phyloP scores from a whole-genome alignment of 2,113 vertebrate species.

The Prionailurus bengalensis region DNA sequence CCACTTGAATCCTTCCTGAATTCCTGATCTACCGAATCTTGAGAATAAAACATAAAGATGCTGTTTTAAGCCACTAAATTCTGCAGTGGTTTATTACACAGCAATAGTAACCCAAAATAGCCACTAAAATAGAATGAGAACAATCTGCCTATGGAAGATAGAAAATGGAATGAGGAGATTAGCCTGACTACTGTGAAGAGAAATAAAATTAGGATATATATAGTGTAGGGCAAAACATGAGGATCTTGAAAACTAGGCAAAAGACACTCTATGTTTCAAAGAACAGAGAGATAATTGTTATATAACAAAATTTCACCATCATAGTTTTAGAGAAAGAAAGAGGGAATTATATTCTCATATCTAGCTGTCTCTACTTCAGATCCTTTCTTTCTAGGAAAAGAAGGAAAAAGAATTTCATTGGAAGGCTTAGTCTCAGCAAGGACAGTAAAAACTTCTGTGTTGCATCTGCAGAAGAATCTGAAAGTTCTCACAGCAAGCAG shows the following conservation, averaged over 20 bases:
- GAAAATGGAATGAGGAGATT: neutral
- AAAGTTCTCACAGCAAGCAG: constrained; percentile 17
- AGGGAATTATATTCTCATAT: neutral
- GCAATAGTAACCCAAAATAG: constrained; percentile 18
- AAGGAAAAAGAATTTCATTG: neutral
- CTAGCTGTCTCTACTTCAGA: constrained; percentile 7
- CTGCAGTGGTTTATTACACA: neutral
- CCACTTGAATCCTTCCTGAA: neutral
- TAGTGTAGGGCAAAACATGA: neutral
- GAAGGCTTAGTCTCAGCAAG: neutral
- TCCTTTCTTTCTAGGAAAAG: constrained; percentile 48
- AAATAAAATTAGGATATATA: neutral
- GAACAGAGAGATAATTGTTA: constrained; percentile 70
- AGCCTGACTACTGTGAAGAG: neutral
- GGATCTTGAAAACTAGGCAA: constrained; percentile 36
- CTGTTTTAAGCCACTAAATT: neutral
- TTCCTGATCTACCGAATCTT: neutral
- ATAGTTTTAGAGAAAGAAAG: constrained; percentile 51
- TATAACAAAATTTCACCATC: constrained; percentile 16
- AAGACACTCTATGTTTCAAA: constrained; percentile 19
- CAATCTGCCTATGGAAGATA: neutral
- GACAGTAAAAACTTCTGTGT: constrained; percentile 53
- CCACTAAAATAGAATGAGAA: neutral
- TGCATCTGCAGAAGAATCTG: constrained; percentile 7
- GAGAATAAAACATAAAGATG: neutral